Conservation (phyloP, 2,888 invertebrate species). For the Leptarthrus brevirostris region DNA sequence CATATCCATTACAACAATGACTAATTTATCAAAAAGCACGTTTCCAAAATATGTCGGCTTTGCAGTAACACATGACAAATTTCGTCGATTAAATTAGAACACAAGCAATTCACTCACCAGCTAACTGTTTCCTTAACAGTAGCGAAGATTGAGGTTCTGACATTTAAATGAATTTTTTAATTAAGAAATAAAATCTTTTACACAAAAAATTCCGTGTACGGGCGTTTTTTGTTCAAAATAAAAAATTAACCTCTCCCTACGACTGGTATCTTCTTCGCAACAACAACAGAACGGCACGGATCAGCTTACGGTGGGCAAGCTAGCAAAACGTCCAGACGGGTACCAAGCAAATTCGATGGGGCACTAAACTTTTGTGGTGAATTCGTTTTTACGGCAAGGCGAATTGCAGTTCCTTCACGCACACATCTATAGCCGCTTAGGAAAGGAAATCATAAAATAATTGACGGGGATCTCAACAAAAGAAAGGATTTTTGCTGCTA, state of each 20-base stretch:
- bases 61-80: constrained; percentile 18
- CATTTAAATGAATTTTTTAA: constrained; percentile 72
- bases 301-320: not conserved
- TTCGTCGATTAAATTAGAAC: not conserved
- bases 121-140: constrained; percentile 94
- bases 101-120: constrained; percentile 75
- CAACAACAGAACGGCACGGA: constrained; percentile 29
- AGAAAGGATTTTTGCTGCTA: too few species aligned
- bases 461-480: too few species aligned
- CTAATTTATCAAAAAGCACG: constrained; percentile 27
- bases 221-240: constrained; percentile 46
- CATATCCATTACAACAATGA: not conserved
- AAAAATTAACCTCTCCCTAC: constrained; percentile 40
- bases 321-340: not conserved
- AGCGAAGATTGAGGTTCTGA: constrained; percentile 96
- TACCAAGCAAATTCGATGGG: not conserved
- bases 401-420: not conserved
- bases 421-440: not conserved
- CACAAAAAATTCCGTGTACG: constrained; percentile 35
- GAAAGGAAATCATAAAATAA: too few species aligned
- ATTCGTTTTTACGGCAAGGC: not conserved
- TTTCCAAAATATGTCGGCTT: constrained; percentile 45
- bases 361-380: not conserved
- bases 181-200: constrained; percentile 38
- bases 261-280: constrained; percentile 11